Evolutionary conservation across 2,797 vertebrate genomes (phyloP), one percentile per base, ranked within the genome.

Genomic region (Amblyraja radiata): DNA sequence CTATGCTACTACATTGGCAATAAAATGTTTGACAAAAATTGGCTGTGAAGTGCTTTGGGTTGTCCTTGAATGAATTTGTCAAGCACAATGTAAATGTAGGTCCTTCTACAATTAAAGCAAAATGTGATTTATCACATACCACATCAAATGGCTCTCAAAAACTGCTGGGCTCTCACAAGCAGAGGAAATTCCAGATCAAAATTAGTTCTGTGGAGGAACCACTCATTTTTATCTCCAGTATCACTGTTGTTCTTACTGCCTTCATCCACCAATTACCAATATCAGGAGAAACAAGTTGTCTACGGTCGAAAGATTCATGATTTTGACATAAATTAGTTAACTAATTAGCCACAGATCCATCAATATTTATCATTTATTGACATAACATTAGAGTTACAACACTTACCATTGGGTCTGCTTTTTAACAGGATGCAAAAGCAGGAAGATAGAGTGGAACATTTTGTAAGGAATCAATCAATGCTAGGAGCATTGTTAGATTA

Each of bases 381-480:
- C 65, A 36, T 36, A 10, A 28, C 28, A 32, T n/a, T 28, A 65
- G 25, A 32, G 16, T 65, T 86, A n/a, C 28, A n/a, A 88, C n/a
- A 88, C 63, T 68, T 6, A 28, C 61, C 5, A 86, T 83, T 86
- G 11, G 25, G 68, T 32, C 25, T 68, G 0, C 61, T 18, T 68
- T 88, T 36, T 63, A 7, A 63, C 16, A 88, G 84, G 21, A 1
- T 23, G 61, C 13, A 58, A 84, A 14, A 68, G 32, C 16, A 68
- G 14, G 18, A 36, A 36, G 61, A 39, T 68, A 36, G 14, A 88
- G n/a, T 36, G n/a, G 84, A 68, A 36, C 13, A 28, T 88, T 88
- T 88, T 18, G 14, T 86, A 63, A 86, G 83, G 63, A 88, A 88
- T 32, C 61, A 14, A n/a, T 65, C 84, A 88, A 86, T 86, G 83